phyloP scores from a whole-genome alignment of 2,888 invertebrate species.

The Melolontha melolontha region DNA sequence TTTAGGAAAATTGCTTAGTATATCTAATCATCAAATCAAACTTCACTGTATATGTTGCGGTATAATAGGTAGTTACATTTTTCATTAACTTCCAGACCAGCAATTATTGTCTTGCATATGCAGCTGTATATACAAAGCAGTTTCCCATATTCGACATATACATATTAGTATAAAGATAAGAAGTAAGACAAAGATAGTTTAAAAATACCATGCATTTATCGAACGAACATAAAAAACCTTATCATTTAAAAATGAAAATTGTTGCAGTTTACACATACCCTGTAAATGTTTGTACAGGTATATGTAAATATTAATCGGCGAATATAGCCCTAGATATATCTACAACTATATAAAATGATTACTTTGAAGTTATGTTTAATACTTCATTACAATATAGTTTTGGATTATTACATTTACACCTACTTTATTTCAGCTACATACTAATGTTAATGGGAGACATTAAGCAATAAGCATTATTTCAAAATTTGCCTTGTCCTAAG shows the following conservation, averaged over 20 bases:
- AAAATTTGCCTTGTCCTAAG: no score
- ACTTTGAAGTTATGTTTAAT: not conserved
- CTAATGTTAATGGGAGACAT: no score
- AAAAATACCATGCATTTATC: not conserved
- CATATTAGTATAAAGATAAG: not conserved
- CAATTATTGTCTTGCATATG: constrained; percentile 24
- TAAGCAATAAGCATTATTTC: no score
- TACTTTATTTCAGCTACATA: no score
- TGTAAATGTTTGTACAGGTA: no score
- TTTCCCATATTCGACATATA: not conserved
- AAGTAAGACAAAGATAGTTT: not conserved
- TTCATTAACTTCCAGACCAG: not conserved
- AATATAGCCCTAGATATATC: constrained; percentile 40
- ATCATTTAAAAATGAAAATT: no score
- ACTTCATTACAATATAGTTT: no score
- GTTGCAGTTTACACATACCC: no score
- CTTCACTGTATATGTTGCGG: not conserved
- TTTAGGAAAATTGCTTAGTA: constrained; percentile 23
- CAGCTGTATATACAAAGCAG: constrained; percentile 34
- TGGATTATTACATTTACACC: no score
- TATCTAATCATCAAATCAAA: constrained; percentile 8
- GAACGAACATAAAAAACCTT: not conserved
- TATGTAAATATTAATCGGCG: constrained; percentile 40
- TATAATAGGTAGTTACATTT: not conserved
- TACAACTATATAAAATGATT: constrained; percentile 11